phyloP scores from a whole-genome alignment of 2,797 vertebrate genomes.

The Sandelia bainsii region DNA sequence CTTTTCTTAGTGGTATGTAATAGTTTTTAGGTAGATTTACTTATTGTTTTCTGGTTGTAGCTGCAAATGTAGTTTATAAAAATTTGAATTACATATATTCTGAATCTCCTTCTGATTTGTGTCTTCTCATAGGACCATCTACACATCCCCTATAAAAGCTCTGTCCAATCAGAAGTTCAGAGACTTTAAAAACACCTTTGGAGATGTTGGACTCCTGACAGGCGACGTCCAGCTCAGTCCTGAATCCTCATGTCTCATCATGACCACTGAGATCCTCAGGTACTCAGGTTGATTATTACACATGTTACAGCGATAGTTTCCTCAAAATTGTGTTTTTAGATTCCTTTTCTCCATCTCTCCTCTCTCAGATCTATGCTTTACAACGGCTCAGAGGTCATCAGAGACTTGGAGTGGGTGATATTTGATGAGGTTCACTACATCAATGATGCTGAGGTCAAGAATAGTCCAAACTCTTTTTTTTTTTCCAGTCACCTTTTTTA shows the following conservation, averaged over 20 bases:
- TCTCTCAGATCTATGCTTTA: slow-evolving; percentile 92
- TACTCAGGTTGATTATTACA: slow-evolving; percentile 30
- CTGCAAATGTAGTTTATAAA: neutral
- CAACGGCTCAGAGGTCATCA: slow-evolving; percentile 94
- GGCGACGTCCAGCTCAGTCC: slow-evolving; percentile 93
- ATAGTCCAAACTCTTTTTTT: accelerated
- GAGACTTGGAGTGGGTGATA: slow-evolving; percentile 96
- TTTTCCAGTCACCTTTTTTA: neutral
- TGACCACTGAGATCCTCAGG: slow-evolving; percentile 96
- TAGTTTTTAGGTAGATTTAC: no score
- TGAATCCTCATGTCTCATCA: slow-evolving; percentile 93
- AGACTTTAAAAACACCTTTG: slow-evolving; percentile 92
- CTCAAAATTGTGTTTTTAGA: neutral
- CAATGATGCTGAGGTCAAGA: slow-evolving; percentile 90
- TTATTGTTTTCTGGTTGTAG: neutral
- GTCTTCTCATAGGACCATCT: slow-evolving; percentile 86
- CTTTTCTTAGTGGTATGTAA: no score
- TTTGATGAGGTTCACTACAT: slow-evolving; percentile 97
- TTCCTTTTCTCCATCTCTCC: neutral
- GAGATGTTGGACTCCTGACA: slow-evolving; percentile 92
- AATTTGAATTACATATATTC: neutral
- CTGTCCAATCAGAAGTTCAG: slow-evolving; percentile 96
- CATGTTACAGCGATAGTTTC: neutral
- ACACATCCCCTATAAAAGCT: slow-evolving; percentile 95
- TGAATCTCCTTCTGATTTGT: neutral